Conservation (phyloP, 2,113 vertebrate genomes). For the Oophaga pumilio region DNA sequence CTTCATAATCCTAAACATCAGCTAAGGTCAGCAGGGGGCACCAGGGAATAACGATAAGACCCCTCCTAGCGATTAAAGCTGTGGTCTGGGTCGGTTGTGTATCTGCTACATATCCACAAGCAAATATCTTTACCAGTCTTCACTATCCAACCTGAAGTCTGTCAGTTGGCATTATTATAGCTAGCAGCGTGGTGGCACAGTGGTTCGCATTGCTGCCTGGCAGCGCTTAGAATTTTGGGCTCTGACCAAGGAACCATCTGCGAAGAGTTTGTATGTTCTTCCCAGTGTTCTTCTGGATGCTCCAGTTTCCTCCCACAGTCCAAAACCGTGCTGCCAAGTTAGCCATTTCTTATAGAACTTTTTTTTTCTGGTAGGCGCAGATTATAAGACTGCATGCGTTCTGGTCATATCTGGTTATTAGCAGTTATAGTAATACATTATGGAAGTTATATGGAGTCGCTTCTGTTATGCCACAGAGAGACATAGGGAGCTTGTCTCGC, state of each 20-base stretch:
- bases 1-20: no score
- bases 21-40: neutral
- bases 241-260: conserved; percentile 13
- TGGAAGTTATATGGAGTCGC: neutral
- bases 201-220: neutral
- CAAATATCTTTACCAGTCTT: neutral
- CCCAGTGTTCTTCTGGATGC: conserved; percentile 12
- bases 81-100: neutral
- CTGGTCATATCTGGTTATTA: neutral
- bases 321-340: neutral
- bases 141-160: neutral
- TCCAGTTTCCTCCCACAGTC: conserved; percentile 19
- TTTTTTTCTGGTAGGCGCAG: neutral
- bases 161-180: neutral
- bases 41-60: neutral
- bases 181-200: neutral
- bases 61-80: neutral
- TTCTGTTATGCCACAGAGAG: no score
- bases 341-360: neutral
- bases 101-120: neutral
- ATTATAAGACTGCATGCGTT: neutral
- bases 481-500: no score
- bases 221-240: neutral
- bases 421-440: neutral
- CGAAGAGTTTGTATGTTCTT: conserved; percentile 8